A percentile compares a stretch with the other conserved stretches of the same genome.
These are phyloP conservation scores for Sylvilagus floridanus DNA, from an alignment of 2,797 vertebrate species.

Conservation along the genomic window DNA sequence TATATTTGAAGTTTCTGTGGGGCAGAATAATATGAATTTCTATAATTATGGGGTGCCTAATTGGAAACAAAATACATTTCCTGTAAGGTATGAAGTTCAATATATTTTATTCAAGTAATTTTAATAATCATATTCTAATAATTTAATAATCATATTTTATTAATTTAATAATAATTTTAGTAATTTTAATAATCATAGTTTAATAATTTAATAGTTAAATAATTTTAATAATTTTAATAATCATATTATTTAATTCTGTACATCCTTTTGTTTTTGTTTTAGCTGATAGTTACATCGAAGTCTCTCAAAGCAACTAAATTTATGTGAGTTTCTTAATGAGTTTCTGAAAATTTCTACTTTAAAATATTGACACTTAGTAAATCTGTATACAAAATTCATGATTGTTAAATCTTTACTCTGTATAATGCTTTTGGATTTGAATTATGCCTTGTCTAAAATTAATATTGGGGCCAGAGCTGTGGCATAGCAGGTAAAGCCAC, in stretches of 20 bases:
- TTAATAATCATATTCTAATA: neutral
- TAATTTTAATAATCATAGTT: no score
- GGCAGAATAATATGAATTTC: conserved; percentile 36
- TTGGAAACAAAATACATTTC: conserved; percentile 48
- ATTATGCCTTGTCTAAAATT: conserved; percentile 49
- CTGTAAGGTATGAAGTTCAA: conserved; percentile 52
- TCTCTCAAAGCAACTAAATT: conserved; percentile 5
- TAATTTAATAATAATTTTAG: no score
- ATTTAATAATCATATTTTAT: no score
- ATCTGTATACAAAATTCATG: neutral
- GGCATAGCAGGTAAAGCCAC: no score
- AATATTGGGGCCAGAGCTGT: neutral
- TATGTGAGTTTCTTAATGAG: conserved; percentile 11
- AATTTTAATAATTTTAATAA: conserved; percentile 22
- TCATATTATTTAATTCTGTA: conserved; percentile 46
- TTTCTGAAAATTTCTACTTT: conserved; percentile 46
- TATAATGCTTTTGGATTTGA: conserved; percentile 34
- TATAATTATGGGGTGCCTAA: conserved; percentile 29
- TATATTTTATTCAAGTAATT: conserved; percentile 37
- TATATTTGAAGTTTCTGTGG: conserved; percentile 19
- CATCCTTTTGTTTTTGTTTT: conserved; percentile 36
- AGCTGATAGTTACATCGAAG: conserved; percentile 32
- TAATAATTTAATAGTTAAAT: neutral
- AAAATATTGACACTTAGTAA: conserved; percentile 46
- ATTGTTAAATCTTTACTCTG: conserved; percentile 15